Evolutionary conservation across 2,888 invertebrate genomes (phyloP), one percentile per base, ranked within the genome.

Genomic region (Cryptocephalus moraei): DNA sequence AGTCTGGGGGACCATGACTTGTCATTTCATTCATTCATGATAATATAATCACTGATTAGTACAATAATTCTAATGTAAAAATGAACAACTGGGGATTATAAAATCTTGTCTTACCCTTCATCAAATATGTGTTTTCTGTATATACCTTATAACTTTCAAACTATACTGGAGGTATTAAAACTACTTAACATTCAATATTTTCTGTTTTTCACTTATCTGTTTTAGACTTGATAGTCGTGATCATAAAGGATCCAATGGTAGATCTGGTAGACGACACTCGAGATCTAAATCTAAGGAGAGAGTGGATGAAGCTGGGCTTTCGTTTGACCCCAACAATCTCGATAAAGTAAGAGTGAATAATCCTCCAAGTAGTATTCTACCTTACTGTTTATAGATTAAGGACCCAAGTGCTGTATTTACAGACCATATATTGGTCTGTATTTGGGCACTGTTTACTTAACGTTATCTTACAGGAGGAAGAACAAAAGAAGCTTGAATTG

Each of bases 401-500:
- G 6, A 22, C 22, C 22, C 22, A 22, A 22, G 6, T 22, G 22
- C 22, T 22, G n/a, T n/a, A 33, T 10, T 34, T n/a, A 34, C 34
- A 34, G 9, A 34, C 9, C 9, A 36, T 12, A 4, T 36, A 6
- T 36, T 36, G n/a, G n/a, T n/a, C 4, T 36, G 6, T 2, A 11
- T 11, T 12, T 36, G 6, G 2, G 11, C 12, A 4, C 6, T 36
- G 2, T 36, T 36, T 36, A 36, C 36, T 36, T 36, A 11, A 36
- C n/a, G 31, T 44, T 31, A 6, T 32, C 53, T 53, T 58, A 41
- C 64, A 89, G 80, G 93, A 93, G 71, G 91, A 89, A 65, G 91
- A 92, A 63, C 91, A 92, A 63, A 86, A 84, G 57, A 82, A 89
- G 32, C 71, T 97, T 32, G 96, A 96, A 69, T 73, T 86, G 12